Evolutionary conservation across 1,140 invertebrate genomes (phyloP).

Genomic region (Conus betulinus): DNA sequence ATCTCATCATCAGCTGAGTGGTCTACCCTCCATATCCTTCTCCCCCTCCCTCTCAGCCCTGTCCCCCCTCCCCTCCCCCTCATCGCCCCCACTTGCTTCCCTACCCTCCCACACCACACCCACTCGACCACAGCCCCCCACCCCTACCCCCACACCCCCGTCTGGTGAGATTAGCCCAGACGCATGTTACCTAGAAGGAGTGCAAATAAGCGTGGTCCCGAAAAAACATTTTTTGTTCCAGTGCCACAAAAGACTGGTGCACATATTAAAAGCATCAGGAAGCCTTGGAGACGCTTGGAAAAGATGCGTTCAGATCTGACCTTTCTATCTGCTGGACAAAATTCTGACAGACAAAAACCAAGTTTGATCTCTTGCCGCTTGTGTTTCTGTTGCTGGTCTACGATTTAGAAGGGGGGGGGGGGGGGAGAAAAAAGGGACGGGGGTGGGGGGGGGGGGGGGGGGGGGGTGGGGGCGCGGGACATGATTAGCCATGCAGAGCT

Average conservation of each 20-base stretch:
- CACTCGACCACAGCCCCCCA: too few species aligned
- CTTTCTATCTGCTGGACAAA: slow-evolving; percentile 4
- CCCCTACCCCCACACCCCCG: too few species aligned
- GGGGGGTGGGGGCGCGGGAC: too few species aligned
- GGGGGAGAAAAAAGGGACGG: background rate
- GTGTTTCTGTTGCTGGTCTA: background rate
- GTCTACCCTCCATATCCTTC: too few species aligned
- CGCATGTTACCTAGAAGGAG: background rate
- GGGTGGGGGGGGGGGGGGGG: too few species aligned
- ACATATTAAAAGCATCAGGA: background rate
- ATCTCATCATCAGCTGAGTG: too few species aligned
- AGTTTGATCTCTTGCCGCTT: too few species aligned
- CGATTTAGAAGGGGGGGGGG: background rate
- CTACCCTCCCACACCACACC: too few species aligned
- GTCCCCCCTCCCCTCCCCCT: too few species aligned
- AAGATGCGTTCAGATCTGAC: background rate
- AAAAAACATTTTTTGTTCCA: background rate
- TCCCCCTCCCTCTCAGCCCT: too few species aligned
- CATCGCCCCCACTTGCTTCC: too few species aligned
- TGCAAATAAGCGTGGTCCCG: too few species aligned
- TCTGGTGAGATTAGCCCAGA: background rate
- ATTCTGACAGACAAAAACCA: background rate
- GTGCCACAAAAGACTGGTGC: background rate
- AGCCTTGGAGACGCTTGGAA: background rate
- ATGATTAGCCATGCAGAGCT: background rate